Evolutionary conservation across 2,797 vertebrate genomes (phyloP).

Genomic region (Melanogrammus aeglefinus): DNA sequence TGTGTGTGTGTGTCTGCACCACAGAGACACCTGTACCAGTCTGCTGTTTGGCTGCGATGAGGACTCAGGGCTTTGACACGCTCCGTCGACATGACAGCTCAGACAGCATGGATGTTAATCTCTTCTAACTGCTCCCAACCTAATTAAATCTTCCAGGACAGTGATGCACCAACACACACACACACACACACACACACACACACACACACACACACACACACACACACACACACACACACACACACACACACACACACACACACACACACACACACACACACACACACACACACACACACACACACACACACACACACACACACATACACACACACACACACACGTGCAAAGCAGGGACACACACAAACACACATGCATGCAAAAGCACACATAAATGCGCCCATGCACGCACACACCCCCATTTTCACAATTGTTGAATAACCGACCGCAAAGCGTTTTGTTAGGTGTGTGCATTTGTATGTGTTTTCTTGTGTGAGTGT

Average conservation of each 20-base stretch:
- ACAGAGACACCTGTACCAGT: constrained; percentile 61
- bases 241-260: neutral
- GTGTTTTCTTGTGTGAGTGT: neutral
- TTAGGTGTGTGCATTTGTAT: constrained; percentile 29
- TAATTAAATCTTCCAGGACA: constrained; percentile 73
- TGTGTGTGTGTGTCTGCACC: constrained; percentile 26
- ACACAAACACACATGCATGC: constrained; percentile 1
- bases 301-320: neutral
- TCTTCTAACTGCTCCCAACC: constrained; percentile 68
- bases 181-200: constrained; percentile 7
- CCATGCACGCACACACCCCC: neutral
- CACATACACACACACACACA: constrained; percentile 3
- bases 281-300: neutral
- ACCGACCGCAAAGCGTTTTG: constrained; percentile 34
- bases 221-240: neutral
- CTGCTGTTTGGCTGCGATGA: constrained; percentile 51
- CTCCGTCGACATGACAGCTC: constrained; percentile 70
- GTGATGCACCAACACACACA: constrained; percentile 21
- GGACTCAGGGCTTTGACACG: constrained; percentile 64
- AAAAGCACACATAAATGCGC: neutral
- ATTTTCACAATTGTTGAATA: constrained; percentile 45
- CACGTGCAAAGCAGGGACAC: neutral
- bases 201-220: constrained; percentile 2
- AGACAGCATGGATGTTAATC: constrained; percentile 72
- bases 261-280: constrained; percentile 1